Conservation (phyloP, 2,113 vertebrate species). For the Cygnus buccinator region DNA sequence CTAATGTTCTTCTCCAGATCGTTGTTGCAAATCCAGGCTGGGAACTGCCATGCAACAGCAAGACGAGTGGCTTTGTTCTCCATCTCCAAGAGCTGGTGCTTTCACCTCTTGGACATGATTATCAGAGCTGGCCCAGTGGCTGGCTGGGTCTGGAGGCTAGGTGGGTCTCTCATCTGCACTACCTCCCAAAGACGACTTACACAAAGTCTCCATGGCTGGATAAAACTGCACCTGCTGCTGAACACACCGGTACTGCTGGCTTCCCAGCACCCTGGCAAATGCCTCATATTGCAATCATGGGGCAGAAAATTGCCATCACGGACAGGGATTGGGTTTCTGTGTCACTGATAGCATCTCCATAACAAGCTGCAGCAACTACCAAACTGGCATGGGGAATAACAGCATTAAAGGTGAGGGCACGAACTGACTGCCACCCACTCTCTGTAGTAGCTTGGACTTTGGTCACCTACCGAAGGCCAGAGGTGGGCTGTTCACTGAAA, state of each 20-base stretch:
- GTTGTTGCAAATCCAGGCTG: neutral
- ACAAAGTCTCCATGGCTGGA: rapidly evolving
- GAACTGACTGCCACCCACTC: neutral
- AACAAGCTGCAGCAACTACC: neutral
- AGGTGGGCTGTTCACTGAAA: neutral
- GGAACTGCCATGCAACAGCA: neutral
- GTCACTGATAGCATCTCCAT: neutral
- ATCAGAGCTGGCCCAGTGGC: neutral
- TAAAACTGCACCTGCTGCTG: neutral
- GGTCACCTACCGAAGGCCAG: neutral
- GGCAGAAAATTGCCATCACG: neutral
- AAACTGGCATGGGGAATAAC: rapidly evolving
- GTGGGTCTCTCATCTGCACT: neutral
- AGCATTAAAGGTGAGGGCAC: neutral
- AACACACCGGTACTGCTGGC: neutral
- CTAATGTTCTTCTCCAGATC: rapidly evolving
- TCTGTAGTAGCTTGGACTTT: neutral
- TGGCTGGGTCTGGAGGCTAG: neutral
- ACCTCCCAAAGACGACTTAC: neutral
- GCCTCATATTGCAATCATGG: neutral
- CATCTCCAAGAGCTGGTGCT: neutral
- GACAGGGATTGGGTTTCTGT: neutral
- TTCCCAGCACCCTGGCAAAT: neutral
- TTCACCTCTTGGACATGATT: neutral
- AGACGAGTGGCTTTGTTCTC: neutral